Percentiles rank a stretch among this genome's conserved stretches.
Conservation (phyloP, 2,888 invertebrate species). For the Hipparchia sbordonii region DNA sequence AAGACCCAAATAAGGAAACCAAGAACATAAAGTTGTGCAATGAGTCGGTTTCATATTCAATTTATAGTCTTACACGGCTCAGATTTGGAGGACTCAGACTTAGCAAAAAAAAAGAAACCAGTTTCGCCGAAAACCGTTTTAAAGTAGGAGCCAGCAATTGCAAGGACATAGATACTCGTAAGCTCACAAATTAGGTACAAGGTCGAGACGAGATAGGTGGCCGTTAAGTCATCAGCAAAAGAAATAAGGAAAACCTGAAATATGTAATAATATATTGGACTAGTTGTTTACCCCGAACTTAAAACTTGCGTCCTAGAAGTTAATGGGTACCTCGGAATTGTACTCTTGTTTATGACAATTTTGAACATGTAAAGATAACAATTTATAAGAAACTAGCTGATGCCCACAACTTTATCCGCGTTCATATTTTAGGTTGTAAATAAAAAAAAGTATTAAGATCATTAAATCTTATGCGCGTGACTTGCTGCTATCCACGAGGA, state of each 20-base stretch:
- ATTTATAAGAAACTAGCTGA: too few species aligned
- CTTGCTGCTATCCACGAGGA: too few species aligned
- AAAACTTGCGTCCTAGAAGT: too few species aligned
- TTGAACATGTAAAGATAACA: too few species aligned
- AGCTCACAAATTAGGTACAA: conserved; percentile 1
- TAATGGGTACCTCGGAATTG: too few species aligned
- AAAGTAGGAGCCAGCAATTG: background rate
- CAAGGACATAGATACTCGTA: background rate
- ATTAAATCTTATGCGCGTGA: too few species aligned
- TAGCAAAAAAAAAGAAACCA: conserved; percentile 7
- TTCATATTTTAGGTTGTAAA: too few species aligned
- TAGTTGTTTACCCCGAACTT: too few species aligned
- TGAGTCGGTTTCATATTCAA: background rate
- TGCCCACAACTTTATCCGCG: too few species aligned
- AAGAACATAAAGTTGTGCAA: background rate
- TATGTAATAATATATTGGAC: too few species aligned
- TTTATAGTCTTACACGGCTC: conserved; percentile 4
- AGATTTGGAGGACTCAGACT: background rate
- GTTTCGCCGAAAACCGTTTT: conserved; percentile 5
- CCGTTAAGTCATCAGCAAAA: conserved; percentile 2
- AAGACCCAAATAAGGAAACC: background rate
- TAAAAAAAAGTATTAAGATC: too few species aligned
- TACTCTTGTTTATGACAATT: too few species aligned
- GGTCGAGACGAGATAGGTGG: background rate
- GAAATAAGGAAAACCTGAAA: background rate